phyloP scores from a whole-genome alignment of 2,113 vertebrate genomes.

The Ceyx margarethae region DNA sequence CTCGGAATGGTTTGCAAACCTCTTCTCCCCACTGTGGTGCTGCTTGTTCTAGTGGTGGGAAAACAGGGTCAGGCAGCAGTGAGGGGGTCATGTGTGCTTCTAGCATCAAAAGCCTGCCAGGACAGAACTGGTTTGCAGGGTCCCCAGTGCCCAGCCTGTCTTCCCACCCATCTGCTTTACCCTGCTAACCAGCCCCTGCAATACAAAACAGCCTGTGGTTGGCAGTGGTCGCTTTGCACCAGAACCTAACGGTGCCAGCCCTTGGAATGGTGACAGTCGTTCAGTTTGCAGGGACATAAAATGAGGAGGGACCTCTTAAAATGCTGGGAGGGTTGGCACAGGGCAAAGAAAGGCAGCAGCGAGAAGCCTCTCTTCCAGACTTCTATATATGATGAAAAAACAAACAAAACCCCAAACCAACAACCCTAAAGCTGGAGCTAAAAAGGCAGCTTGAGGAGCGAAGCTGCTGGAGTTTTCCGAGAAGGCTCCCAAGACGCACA shows the following conservation, averaged over 20 bases:
- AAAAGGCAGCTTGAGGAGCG: conserved; percentile 22
- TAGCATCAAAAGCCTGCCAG: not conserved
- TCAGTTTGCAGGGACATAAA: accelerated
- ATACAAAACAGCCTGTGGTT: not conserved
- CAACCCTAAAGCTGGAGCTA: not conserved
- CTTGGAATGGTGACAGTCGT: not conserved
- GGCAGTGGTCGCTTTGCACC: not conserved
- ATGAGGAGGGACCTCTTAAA: not conserved
- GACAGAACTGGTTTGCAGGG: not conserved
- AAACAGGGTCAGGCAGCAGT: not conserved
- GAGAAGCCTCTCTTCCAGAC: conserved; percentile 4
- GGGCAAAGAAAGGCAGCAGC: not conserved
- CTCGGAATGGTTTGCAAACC: not conserved
- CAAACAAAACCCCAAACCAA: too few relatives aligned
- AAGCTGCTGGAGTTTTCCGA: conserved; percentile 62
- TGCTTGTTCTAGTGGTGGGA: not conserved
- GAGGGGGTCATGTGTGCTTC: not conserved
- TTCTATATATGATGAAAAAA: not conserved
- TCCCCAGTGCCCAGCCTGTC: accelerated
- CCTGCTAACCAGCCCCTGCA: not conserved
- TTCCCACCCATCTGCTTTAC: not conserved
- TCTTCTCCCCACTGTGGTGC: not conserved
- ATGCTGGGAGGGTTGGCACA: not conserved
- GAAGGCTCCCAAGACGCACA: conserved; percentile 65
- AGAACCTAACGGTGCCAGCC: not conserved